These are phyloP conservation scores for Nymphalis c-album DNA, from an alignment of 2,888 invertebrate species.

Conservation along the genomic window DNA sequence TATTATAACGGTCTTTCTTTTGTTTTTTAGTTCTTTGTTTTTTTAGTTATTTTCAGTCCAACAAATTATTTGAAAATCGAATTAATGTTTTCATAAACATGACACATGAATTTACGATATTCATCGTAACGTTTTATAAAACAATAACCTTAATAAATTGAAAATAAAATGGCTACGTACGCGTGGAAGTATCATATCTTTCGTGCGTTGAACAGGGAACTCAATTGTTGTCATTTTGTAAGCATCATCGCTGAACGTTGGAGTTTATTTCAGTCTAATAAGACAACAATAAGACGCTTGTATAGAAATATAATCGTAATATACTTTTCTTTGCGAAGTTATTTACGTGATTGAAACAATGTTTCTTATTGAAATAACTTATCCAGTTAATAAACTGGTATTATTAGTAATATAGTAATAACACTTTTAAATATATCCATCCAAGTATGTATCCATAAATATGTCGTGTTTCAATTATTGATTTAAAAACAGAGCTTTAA, in stretches of 20 bases:
- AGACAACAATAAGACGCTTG: constrained; percentile 13
- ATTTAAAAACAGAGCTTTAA: too few species aligned
- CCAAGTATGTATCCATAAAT: too few species aligned
- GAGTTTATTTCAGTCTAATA: constrained; percentile 2
- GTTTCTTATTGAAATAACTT: background rate
- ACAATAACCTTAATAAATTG: background rate
- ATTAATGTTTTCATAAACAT: too few species aligned
- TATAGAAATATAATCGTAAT: constrained; percentile 17
- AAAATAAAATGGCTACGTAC: background rate
- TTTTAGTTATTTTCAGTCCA: too few species aligned
- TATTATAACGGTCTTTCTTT: too few species aligned
- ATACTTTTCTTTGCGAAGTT: constrained; percentile 4
- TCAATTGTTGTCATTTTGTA: constrained; percentile 21
- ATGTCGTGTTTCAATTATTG: too few species aligned
- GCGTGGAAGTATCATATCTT: constrained; percentile 12
- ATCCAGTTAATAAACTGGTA: background rate
- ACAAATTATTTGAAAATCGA: too few species aligned
- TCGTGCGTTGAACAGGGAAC: constrained; percentile 17
- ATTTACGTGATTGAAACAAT: constrained; percentile 14
- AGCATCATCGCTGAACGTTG: constrained; percentile 14
- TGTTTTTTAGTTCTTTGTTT: too few species aligned
- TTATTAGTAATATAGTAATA: too few species aligned
- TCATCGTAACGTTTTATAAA: too few species aligned
- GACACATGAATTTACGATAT: background rate
- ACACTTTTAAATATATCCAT: too few species aligned